These are phyloP conservation scores for Pinctada fucata DNA, from an alignment of 2,888 invertebrate genomes.

Conservation along the genomic window DNA sequence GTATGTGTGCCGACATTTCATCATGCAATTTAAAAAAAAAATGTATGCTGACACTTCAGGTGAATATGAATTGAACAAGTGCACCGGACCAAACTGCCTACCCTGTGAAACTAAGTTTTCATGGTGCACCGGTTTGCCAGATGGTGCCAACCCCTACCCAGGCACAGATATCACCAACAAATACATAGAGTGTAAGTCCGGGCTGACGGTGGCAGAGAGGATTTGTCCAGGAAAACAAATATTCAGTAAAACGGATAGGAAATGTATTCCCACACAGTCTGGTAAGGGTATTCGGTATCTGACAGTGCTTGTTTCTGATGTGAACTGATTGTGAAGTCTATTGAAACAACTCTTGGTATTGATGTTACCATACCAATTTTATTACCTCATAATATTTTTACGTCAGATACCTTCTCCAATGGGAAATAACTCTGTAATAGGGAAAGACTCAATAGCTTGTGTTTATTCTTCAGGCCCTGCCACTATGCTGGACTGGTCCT, in stretches of 20 bases:
- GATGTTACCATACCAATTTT: too few species aligned
- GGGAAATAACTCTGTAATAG: too few species aligned
- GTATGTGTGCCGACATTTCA: too few species aligned
- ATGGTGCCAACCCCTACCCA: constrained; percentile 33
- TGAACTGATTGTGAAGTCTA: too few species aligned
- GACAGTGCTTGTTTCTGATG: too few species aligned
- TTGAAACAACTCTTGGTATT: too few species aligned
- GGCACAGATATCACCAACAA: constrained; percentile 26
- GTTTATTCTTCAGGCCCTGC: too few species aligned
- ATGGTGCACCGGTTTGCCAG: constrained; percentile 28
- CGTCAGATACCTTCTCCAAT: too few species aligned
- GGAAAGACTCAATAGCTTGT: too few species aligned
- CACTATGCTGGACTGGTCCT: too few species aligned
- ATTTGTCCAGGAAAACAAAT: constrained; percentile 23
- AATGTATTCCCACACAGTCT: constrained; percentile 22
- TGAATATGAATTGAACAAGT: constrained; percentile 41
- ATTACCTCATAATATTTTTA: too few species aligned
- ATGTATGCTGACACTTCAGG: constrained; percentile 21
- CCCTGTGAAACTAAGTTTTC: constrained; percentile 37
- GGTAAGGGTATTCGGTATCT: constrained; percentile 21
- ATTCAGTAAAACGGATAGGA: constrained; percentile 22
- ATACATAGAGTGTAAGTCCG: constrained; percentile 30
- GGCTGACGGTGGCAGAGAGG: constrained; percentile 23
- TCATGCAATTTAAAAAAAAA: too few species aligned
- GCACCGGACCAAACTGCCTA: constrained; percentile 23